Evolutionary conservation across 2,113 vertebrate species (phyloP).

Genomic region (Beaufortia kweichowensis): DNA sequence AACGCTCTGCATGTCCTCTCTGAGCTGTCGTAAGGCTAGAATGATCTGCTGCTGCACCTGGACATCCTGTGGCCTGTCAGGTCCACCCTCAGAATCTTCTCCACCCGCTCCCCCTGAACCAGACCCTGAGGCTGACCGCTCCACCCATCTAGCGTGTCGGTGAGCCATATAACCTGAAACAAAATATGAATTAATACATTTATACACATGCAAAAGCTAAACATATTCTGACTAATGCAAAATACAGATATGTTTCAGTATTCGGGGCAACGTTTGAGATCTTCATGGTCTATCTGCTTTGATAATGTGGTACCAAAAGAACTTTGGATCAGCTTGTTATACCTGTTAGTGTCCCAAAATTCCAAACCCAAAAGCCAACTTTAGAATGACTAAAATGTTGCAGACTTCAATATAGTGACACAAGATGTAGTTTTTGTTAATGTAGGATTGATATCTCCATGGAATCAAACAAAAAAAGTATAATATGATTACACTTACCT

Average conservation of each 20-base stretch:
- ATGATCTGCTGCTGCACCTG: slow-evolving; percentile 78
- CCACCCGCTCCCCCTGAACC: slow-evolving; percentile 55
- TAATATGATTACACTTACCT: slow-evolving; percentile 13
- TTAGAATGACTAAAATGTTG: too few relatives aligned
- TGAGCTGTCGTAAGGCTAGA: slow-evolving; percentile 77
- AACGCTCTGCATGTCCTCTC: slow-evolving; percentile 82
- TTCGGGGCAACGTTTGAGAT: not conserved
- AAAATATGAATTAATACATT: slow-evolving; percentile 3
- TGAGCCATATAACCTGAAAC: slow-evolving; percentile 59
- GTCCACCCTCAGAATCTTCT: slow-evolving; percentile 58
- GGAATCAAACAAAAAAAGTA: too few relatives aligned
- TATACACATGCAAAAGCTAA: not conserved
- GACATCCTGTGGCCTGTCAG: slow-evolving; percentile 66
- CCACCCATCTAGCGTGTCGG: slow-evolving; percentile 30
- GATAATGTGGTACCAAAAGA: not conserved
- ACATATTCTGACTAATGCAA: too few relatives aligned
- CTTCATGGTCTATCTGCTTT: not conserved
- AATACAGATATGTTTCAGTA: not conserved
- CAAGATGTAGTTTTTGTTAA: too few relatives aligned
- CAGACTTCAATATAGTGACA: too few relatives aligned
- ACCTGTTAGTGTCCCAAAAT: too few relatives aligned
- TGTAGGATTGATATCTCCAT: too few relatives aligned
- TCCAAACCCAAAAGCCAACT: not conserved
- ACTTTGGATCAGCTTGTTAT: not conserved
- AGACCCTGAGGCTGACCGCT: not conserved